phyloP scores from a whole-genome alignment of 2,888 invertebrate species.

The Tortricodes alternella region DNA sequence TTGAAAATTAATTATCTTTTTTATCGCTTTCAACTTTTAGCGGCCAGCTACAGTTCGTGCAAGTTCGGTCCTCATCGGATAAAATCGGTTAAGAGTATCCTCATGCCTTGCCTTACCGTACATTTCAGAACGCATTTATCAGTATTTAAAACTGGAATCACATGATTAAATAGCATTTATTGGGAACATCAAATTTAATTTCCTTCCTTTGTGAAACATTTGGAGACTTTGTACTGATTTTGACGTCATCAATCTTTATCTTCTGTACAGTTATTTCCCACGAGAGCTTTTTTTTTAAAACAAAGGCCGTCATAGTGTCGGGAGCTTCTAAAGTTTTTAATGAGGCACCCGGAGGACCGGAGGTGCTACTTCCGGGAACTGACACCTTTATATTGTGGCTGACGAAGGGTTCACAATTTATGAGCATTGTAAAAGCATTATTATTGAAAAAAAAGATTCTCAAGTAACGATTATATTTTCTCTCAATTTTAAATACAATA shows the following conservation, averaged over 20 bases:
- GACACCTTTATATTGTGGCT: conserved; percentile 38
- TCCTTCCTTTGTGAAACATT: too few species aligned
- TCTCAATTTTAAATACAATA: too few species aligned
- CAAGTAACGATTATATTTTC: too few species aligned
- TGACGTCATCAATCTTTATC: too few species aligned
- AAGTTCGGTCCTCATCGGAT: background rate
- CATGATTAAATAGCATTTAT: too few species aligned
- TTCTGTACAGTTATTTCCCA: too few species aligned
- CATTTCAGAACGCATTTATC: background rate
- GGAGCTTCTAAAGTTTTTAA: conserved; percentile 31
- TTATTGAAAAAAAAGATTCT: background rate
- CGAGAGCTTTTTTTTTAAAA: background rate
- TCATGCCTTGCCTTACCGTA: background rate
- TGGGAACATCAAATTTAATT: too few species aligned
- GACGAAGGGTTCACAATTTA: conserved; percentile 32
- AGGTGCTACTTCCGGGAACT: conserved; percentile 63
- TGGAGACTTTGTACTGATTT: too few species aligned
- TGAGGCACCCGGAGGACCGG: conserved; percentile 19
- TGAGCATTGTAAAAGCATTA: background rate
- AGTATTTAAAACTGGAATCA: background rate
- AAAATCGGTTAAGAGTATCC: background rate
- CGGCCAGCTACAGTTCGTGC: background rate
- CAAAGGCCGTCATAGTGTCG: background rate
- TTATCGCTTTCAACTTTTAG: background rate
- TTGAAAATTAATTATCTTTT: conserved; percentile 26